Base-by-base conservation (phyloP, 35 echinoderm and acorn worm species). In the Chiridota heheva region DNA sequence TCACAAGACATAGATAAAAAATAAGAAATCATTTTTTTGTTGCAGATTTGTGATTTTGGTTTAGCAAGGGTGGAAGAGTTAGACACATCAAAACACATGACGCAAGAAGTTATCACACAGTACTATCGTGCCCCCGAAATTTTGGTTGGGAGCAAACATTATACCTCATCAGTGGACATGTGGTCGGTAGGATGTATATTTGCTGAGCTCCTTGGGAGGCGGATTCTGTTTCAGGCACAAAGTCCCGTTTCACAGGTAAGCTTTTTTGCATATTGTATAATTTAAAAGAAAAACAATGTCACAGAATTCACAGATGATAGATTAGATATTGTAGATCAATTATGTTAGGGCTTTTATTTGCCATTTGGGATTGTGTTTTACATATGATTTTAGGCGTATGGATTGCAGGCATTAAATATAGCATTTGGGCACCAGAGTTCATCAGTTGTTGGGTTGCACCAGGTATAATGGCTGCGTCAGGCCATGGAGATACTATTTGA, bases 171-270 rank as follows among this genome's bases (percentile, higher is more conserved):
- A 6, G 95, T 98, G 1, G 95, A 98, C 66, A 84, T 98, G 82
- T 98, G 95, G 95, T 98, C 95, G 3, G 95, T 98, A 18, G 95
- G 95, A 49, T 98, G 95, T 82, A 98, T 98, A 82, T 98, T 98
- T 42, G 95, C 95, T 61, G 95, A 98, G 55, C 89, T 98, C 32
- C 67, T 98, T 56, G 95, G 95, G 5, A 34, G 95, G 64, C 70
- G 95, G 67, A 98, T 98, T 56, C 89, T 98, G 2, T 98, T 98
- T 67, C 95, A 98, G 68, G 95, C 95, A 44, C 95, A 98, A 57
- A 98, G 95, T 89, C 95, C 95, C 72, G 90, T 98, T 38, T 87
- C 89, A 47, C 95, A 98, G 78, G 95, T 98, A 73, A 91, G 89
- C 20, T 45, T 10, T 18, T 0, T 1, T 65, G n/a, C 16, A 24